Conservation (phyloP, 2,888 invertebrate species). For the Troilus luridus region DNA sequence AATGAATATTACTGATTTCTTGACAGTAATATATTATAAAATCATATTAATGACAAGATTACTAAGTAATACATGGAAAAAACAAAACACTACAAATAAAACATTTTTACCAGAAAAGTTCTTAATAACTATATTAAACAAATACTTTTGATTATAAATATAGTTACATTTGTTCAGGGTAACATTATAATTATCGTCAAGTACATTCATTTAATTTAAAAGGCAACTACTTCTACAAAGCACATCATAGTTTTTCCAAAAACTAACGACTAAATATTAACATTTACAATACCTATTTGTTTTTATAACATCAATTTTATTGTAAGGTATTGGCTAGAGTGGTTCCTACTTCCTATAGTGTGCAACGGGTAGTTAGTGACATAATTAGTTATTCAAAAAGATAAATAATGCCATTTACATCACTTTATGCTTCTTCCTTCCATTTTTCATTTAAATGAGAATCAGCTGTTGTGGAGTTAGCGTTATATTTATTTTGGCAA, state of each 20-base stretch:
- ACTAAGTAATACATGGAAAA: neutral
- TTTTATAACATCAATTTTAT: conserved; percentile 1
- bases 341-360: neutral
- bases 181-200: conserved; percentile 14
- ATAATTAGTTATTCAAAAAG: neutral
- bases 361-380: neutral
- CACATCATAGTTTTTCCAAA: neutral
- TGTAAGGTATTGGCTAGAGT: neutral
- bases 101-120: neutral
- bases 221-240: conserved; percentile 1
- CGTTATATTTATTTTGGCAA: neutral
- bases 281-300: conserved; percentile 3
- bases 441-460: neutral
- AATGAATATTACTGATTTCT: neutral
- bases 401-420: neutral
- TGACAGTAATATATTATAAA: neutral
- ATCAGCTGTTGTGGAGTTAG: neutral
- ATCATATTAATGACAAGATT: neutral
- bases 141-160: conserved; percentile 42
- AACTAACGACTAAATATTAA: neutral
- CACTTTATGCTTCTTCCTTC: neutral
- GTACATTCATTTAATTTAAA: conserved; percentile 5
- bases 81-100: neutral
- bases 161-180: conserved; percentile 13
- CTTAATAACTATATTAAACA: neutral